Evolutionary conservation across 2,797 vertebrate genomes (phyloP).

Genomic region (Vipera ursinii): DNA sequence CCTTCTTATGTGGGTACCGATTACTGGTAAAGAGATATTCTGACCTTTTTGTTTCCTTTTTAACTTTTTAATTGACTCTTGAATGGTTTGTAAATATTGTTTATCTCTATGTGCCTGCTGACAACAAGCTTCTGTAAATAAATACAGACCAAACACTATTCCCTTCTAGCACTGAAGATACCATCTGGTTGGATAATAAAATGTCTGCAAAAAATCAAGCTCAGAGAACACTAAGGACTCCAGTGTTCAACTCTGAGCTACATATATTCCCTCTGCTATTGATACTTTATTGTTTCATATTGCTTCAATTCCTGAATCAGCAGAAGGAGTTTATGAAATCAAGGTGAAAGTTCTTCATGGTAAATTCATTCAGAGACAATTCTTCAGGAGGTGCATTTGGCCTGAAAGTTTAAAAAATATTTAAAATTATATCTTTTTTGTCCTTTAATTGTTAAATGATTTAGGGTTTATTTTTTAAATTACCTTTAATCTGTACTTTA

Average conservation of each 20-base stretch:
- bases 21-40: not conserved
- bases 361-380: not conserved
- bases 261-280: not conserved
- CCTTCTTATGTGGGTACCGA: not conserved
- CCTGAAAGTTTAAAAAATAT: not conserved
- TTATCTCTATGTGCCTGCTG: too few species aligned
- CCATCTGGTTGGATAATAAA: not conserved
- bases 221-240: not conserved
- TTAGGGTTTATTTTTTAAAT: not conserved
- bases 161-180: not conserved
- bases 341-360: not conserved
- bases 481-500: not conserved
- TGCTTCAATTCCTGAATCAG: not conserved
- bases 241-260: not conserved
- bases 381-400: not conserved
- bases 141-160: not conserved
- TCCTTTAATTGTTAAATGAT: not conserved
- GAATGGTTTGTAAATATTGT: too few species aligned
- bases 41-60: not conserved
- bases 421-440: not conserved
- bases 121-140: too few species aligned
- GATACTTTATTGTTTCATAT: not conserved
- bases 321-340: not conserved
- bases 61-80: not conserved
- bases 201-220: not conserved